Base-by-base conservation (phyloP, 2,888 invertebrate genomes). In the Ypsolopha sequella region DNA sequence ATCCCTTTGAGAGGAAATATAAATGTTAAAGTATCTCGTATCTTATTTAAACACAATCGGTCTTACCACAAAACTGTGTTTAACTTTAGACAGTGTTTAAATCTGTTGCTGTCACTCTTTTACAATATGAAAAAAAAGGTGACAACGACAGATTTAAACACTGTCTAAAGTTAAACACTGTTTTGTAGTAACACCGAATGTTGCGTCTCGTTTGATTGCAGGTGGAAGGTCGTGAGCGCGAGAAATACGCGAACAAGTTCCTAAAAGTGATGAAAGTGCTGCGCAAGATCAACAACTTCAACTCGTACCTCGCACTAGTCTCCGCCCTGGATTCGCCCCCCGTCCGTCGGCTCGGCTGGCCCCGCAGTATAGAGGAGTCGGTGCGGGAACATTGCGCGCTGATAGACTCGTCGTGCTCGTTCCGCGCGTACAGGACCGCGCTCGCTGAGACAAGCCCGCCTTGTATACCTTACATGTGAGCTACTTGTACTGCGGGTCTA, bases 401-500 rank as follows among this genome's bases (percentile, higher is more conserved):
- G 56, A 99, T 99, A 63, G 99, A 99, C 85, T 97, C 97, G 59
- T 96, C 97, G n/a, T 96, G 96, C 41, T 98, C 98, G 63, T 99
- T 99, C 89, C 89, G 97, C 63, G 95, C 96, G n/a, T 99, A 99
- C 76, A 89, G 99, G 51, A 95, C 94, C 76, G 97, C 98, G 47
- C 85, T 99, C 59, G 93, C 95, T 6, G 97, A 97, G 72, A 97
- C 98, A 6, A 94, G 95, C 70, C 98, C 99, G 36, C 99, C 99
- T 36, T 99, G 99, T 78, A 98, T 99, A 85, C 99, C 99, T 4
- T 99, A 99, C 80, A 97, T 99, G 98, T 98, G 85, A 90, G 94
- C 89, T 39, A n/a, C 39, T 39, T 10, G n/a, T n/a, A n/a, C n/a
- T n/a, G n/a, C n/a, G n/a, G n/a, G n/a, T n/a, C n/a, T n/a, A n/a